phyloP scores from a whole-genome alignment of 2,113 vertebrate species.

The Microtus pennsylvanicus region DNA sequence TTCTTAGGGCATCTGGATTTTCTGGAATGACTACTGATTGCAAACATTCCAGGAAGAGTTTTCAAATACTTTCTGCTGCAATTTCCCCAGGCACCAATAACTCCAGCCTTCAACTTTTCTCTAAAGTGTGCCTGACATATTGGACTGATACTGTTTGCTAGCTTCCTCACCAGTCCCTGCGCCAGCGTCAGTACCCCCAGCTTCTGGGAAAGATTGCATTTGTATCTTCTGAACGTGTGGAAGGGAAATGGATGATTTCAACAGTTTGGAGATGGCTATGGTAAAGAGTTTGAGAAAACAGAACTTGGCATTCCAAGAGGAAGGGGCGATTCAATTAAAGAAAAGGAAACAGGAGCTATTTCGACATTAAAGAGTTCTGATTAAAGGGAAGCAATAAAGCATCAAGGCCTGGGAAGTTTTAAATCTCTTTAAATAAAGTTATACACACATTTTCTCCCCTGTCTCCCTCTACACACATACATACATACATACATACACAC shows the following conservation, averaged over 20 bases:
- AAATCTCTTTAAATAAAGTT: constrained; percentile 23
- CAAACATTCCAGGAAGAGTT: constrained; percentile 70
- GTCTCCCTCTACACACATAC: neutral
- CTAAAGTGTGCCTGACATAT: constrained; percentile 46
- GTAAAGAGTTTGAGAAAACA: constrained; percentile 7
- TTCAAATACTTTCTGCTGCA: constrained; percentile 73
- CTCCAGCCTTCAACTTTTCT: constrained; percentile 75
- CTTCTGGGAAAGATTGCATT: constrained; percentile 20
- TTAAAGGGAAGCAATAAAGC: constrained; percentile 22
- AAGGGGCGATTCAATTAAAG: constrained; percentile 1
- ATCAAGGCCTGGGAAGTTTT: neutral
- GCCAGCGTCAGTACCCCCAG: neutral
- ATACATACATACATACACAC: neutral
- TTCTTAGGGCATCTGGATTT: constrained; percentile 76
- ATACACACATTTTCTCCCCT: neutral
- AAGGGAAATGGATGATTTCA: neutral
- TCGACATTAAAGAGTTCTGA: neutral
- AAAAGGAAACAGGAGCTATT: constrained; percentile 26
- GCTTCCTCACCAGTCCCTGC: constrained; percentile 16
- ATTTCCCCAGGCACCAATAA: constrained; percentile 76
- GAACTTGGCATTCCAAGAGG: constrained; percentile 15
- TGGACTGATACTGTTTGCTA: constrained; percentile 57
- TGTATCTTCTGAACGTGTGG: neutral
- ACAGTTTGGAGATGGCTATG: neutral
- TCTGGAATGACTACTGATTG: constrained; percentile 77